Evolutionary conservation across 2,888 invertebrate species (phyloP).

Genomic region (Cephus nigrinus): DNA sequence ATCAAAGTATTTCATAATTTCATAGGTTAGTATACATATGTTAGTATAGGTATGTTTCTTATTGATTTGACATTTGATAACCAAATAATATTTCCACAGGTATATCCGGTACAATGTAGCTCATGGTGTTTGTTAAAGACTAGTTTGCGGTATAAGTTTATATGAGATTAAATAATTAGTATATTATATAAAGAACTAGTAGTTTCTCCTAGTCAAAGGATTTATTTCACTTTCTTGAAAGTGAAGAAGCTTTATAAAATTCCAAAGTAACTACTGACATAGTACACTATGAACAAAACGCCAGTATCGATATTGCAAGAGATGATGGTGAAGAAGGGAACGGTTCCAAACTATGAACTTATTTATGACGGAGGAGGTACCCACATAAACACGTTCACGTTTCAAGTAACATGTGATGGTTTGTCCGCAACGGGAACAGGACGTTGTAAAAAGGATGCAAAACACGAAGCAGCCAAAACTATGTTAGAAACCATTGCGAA

Average conservation of each 20-base stretch:
- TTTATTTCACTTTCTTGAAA: not conserved
- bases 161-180: not conserved
- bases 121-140: not conserved
- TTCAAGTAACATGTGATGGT: conserved; percentile 55
- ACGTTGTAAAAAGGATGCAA: conserved; percentile 65
- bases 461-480: conserved; percentile 63
- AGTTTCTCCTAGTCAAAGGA: not conserved
- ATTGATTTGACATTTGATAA: not conserved
- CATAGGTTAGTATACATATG: not conserved
- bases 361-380: conserved; percentile 60
- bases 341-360: conserved; percentile 69
- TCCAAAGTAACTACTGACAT: not conserved
- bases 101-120: not conserved
- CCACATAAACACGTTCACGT: conserved; percentile 63
- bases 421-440: conserved; percentile 57
- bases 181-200: not conserved
- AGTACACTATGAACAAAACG: conserved; percentile 67
- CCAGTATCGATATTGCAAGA: conserved; percentile 77
- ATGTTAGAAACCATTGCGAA: conserved; percentile 56
- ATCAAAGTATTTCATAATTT: not conserved
- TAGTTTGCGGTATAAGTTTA: not conserved
- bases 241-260: not conserved
- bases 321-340: conserved; percentile 70
- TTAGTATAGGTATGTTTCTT: not conserved
- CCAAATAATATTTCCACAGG: not conserved